These are phyloP conservation scores for Stegodyphus mimosarum DNA, from an alignment of 1,140 invertebrate genomes.

Conservation along the genomic window DNA sequence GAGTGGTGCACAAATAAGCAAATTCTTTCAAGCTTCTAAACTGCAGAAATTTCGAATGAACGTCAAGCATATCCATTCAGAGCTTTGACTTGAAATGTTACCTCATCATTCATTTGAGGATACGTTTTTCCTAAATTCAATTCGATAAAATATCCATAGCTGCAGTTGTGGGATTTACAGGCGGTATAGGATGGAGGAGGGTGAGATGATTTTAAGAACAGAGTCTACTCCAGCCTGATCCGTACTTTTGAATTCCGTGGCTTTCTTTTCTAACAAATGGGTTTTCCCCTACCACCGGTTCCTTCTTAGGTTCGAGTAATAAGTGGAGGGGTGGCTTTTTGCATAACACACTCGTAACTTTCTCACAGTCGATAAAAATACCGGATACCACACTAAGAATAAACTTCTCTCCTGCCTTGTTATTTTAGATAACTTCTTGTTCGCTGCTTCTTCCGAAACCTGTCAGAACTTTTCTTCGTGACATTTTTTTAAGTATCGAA, in stretches of 20 bases:
- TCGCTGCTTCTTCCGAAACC: background rate
- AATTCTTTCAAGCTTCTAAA: background rate
- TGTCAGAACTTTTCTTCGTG: background rate
- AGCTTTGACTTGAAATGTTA: too few relatives aligned
- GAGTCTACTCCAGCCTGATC: too few relatives aligned
- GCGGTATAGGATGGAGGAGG: background rate
- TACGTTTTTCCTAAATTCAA: background rate
- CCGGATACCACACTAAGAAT: conserved; percentile 17
- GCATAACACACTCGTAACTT: conserved; percentile 41
- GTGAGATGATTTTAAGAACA: too few relatives aligned
- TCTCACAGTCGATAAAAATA: conserved; percentile 33
- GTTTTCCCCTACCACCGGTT: too few relatives aligned
- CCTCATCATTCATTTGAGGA: too few relatives aligned
- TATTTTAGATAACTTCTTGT: conserved; percentile 36
- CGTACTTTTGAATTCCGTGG: too few relatives aligned
- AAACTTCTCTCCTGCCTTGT: background rate
- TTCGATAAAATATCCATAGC: background rate
- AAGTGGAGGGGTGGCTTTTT: conserved; percentile 15
- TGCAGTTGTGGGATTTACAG: background rate
- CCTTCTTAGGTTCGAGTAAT: conserved; percentile 1
- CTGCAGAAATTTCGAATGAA: background rate
- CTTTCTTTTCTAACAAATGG: too few relatives aligned
- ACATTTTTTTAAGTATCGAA: too few relatives aligned
- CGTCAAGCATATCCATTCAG: background rate
- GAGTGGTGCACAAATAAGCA: background rate